Conservation (phyloP, 2,888 invertebrate genomes). For the Torymus aiolomorphi region DNA sequence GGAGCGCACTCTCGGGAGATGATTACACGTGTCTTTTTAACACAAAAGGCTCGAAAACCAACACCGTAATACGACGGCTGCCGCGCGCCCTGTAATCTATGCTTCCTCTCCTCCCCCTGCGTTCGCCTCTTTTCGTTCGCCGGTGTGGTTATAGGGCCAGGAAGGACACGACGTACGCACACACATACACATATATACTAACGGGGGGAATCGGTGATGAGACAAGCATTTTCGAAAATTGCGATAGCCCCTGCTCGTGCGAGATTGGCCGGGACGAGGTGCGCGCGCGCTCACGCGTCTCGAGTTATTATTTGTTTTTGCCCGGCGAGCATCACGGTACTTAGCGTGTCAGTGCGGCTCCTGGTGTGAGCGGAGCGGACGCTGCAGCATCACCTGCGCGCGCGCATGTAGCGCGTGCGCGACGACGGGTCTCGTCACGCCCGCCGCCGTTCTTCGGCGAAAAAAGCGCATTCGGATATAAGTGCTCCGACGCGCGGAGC, state of each 20-base stretch:
- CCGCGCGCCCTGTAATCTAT: constrained; percentile 74
- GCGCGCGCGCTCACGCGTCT: constrained; percentile 46
- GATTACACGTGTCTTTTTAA: constrained; percentile 76
- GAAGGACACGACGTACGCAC: constrained; percentile 5
- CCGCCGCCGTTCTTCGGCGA: constrained; percentile 44
- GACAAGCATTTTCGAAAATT: constrained; percentile 75
- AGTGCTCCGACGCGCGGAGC: not conserved
- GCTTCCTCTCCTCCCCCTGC: constrained; percentile 34
- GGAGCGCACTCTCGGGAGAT: constrained; percentile 56
- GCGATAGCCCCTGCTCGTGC: constrained; percentile 58
- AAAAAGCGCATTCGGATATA: constrained; percentile 5
- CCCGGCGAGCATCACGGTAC: constrained; percentile 66
- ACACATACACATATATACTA: constrained; percentile 15
- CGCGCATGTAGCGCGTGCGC: constrained; percentile 43
- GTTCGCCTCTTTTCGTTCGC: not conserved
- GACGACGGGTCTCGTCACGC: constrained; percentile 63
- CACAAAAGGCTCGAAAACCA: constrained; percentile 77
- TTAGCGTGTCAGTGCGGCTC: constrained; percentile 67
- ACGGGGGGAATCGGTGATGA: constrained; percentile 67
- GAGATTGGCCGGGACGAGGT: constrained; percentile 21
- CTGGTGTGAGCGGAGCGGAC: too few relatives aligned
- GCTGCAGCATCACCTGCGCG: constrained; percentile 60
- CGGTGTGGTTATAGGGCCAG: constrained; percentile 48
- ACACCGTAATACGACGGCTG: constrained; percentile 75
- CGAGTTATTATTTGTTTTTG: constrained; percentile 74